Base-by-base conservation (phyloP, 37 sponge, comb jelly and placozoan genomes). In the Haliclona indistincta region DNA sequence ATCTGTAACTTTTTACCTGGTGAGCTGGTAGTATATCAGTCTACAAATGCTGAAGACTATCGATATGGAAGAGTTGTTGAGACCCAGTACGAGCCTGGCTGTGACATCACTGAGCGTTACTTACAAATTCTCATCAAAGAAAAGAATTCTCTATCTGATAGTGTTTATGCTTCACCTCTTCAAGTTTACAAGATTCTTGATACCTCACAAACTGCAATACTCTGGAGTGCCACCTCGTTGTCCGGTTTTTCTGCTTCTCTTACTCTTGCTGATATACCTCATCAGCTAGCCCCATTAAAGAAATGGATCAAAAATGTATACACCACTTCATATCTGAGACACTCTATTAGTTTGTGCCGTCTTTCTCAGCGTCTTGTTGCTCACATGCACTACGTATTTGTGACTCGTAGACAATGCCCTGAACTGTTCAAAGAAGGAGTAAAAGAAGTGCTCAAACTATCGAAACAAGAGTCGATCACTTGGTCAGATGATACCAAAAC, bases 311-410 rank as follows among this genome's bases (percentile, higher is more conserved):
- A 28, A 1, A 37, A 44, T 20, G 20, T 77, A 6, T 63, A 32
- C n/a, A 26, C 26, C 1, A 66, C 77, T 37, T 0, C 4, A 10
- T 13, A n/a, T 33, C 4, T 64, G 1, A 26, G 11, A 7, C 32
- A 15, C 3, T 19, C 17, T 17, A 26, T 40, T n/a, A n/a, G n/a
- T n/a, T n/a, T n/a, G n/a, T n/a, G 6, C 11, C 60, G n/a, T 6
- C 60, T 58, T 26, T 58, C 60, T 25, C 13, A n/a, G 23, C 55
- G 81, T 0, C 53, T 80, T 3, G 37, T 70, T 15, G 64, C 53
- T 2, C 81, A 80, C 45, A 17, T 80, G 5, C 73, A 80, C 29
- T 80, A 80, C 40, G 60, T 60, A 25, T 29, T 80, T 4, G 33
- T 63, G 0, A 26, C 28, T 28, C 32, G 63, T 22, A 63, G 39